A percentile compares a stretch with the other conserved stretches of the same genome.
Evolutionary conservation across 2,797 vertebrate species (phyloP).

Genomic region (Petrocephalus schoutedeni): DNA sequence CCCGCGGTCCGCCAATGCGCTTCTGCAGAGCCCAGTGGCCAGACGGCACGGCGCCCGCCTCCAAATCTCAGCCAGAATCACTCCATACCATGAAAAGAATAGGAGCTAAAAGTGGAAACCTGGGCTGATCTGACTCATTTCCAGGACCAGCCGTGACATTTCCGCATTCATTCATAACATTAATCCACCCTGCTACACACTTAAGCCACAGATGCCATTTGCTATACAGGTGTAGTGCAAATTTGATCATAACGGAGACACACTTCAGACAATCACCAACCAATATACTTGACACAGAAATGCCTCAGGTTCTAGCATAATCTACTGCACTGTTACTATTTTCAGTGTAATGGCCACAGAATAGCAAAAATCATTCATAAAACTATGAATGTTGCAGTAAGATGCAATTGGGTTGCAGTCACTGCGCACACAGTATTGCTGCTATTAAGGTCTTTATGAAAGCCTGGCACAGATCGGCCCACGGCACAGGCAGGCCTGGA

Average conservation of each 20-base stretch:
- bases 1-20: neutral
- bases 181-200: neutral
- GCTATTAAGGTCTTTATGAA: neutral
- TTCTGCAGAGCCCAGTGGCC: neutral
- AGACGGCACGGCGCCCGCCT: neutral
- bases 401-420: neutral
- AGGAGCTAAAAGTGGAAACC: neutral
- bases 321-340: neutral
- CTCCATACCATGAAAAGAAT: neutral
- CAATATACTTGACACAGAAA: neutral
- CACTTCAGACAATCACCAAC: neutral
- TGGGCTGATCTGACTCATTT: neutral
- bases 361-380: neutral
- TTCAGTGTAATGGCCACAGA: neutral
- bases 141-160: neutral
- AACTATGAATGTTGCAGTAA: neutral
- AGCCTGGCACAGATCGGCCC: neutral
- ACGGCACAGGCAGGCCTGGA: neutral
- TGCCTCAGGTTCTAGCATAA: neutral
- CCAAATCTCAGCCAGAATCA: neutral
- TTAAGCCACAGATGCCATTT: neutral
- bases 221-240: neutral
- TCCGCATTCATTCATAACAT: neutral
- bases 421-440: neutral
- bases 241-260: neutral